Evolutionary conservation across 1,140 invertebrate species (phyloP), one percentile per base, ranked within the genome.

Genomic region (Tribolium castaneum): DNA sequence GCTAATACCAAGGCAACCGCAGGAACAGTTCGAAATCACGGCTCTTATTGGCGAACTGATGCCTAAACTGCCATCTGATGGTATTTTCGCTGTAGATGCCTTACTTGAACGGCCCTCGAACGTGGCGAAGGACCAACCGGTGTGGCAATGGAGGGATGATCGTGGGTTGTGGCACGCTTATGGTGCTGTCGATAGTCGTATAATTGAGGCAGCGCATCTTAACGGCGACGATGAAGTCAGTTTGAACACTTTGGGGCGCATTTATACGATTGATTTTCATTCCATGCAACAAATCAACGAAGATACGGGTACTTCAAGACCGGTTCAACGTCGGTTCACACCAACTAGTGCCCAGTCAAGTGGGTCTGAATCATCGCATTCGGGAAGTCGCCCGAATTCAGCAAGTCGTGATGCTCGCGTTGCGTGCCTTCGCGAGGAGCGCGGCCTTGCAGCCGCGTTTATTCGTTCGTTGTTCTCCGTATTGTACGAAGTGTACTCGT

Each of bases 241-340:
- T 84, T 89, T 99, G 54, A 95, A 94, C 35, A 96, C 96, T 10
- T 91, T 97, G 85, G 96, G 96, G 76, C 91, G 96, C 82, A 97
- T 96, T 6, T 99, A 99, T 87, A 97, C 96, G 1, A 93, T 99
- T 79, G 97, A 99, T 89, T 96, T 99, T 83, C 94, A 97, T 87
- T 94, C 96, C 81, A 97, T 99, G 96, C 97, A 98, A 87, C 97
- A 99, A 91, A 97, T 99, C 79, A 99, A 99, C 87, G 97, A 99
- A 88, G 97, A 98, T 87, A 97, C 97, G 4, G 97, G 97, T 74
- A 98, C 96, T 54, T 94, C 97, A 7, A 88, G 97, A 54, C 93
- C 95, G 72, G 95, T 99, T 82, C 96, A 97, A 86, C 91, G 97
- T 35, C 85, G 89, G 51, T 84, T 88, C 79, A 84, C 80, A 78